phyloP scores from a whole-genome alignment of 2,797 vertebrate species.

The Furcifer pardalis region DNA sequence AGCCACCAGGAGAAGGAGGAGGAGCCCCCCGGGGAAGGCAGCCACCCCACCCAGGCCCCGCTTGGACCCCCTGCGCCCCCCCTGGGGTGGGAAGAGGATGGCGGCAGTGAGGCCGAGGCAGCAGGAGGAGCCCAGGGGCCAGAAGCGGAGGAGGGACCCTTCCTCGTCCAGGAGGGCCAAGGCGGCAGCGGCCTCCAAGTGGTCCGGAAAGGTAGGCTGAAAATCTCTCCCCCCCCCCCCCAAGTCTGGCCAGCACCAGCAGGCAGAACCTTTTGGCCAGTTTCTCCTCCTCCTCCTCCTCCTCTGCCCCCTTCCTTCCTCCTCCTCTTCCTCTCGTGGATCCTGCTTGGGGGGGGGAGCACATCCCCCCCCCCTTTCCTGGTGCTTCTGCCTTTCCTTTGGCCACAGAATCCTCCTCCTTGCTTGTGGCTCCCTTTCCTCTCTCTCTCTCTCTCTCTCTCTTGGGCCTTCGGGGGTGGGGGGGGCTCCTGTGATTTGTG shows the following conservation, averaged over 20 bases:
- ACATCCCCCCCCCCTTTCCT: no score
- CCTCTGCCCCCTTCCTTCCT: no score
- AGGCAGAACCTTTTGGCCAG: no score
- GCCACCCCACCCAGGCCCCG: background rate
- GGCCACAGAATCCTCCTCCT: no score
- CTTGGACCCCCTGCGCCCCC: background rate
- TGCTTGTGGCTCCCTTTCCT: no score
- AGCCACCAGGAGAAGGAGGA: conserved; percentile 43
- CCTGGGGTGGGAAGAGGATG: background rate
- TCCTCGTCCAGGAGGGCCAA: rapidly evolving
- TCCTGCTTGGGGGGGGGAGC: background rate
- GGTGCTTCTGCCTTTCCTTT: no score
- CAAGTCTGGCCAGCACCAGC: no score
- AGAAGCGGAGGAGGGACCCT: background rate
- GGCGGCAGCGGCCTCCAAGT: conserved; percentile 61
- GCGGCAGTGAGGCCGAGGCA: background rate
- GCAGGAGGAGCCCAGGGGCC: rapidly evolving
- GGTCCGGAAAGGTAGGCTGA: conserved; percentile 74
- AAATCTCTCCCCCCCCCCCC: rapidly evolving
- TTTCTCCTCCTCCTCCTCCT: background rate
- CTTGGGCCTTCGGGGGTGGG: background rate
- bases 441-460: no score
- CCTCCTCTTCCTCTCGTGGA: background rate
- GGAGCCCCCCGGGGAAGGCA: background rate
- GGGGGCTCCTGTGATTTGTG: background rate